Base-by-base conservation (phyloP, 2,888 invertebrate species). In the Neoscelio sp. region DNA sequence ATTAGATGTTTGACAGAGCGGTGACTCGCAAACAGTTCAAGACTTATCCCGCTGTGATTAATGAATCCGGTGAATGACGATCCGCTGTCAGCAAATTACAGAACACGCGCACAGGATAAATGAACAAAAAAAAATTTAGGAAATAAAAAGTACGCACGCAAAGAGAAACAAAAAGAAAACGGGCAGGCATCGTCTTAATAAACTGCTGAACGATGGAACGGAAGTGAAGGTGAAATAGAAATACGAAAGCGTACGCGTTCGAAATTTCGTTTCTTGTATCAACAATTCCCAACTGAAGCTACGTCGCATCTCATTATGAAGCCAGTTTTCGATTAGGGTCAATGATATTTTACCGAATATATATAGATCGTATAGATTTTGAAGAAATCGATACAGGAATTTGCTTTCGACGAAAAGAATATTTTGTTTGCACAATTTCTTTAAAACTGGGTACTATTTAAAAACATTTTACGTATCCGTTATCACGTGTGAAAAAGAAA, bases 1-100 rank as follows among this genome's bases (percentile, higher is more conserved):
- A 80, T 80, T 80, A 76, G 80, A 80, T 77, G 68, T 77, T 77
- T 77, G 76, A 80, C 73, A 79, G 79, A 75, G 42, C 67, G 60
- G 75, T 79, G 79, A 79, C 79, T 79, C 76, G 76, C 80, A 76
- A 76, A 76, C 73, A 73, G 76, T 68, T 76, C 76, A 70, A 71
- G 62, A 73, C 71, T 76, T 75, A 76, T 76, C 76, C 79, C 50
- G 56, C 67, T 54, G 75, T 79, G 80, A 80, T 80, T 80, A 80
- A 80, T 80, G 80, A 76, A 76, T 76, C 46, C 52, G 15, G 2
- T 64, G 76, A 76, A 80, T 80, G 80, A 80, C 76, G 76, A 80
- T 71, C 38, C 38, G 56, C 62, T 62, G 76, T 76, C 80, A 73
- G 80, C 67, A 76, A 76, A 80, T 80, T 80, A 62, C 56, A 38